Evolutionary conservation across 2,113 vertebrate genomes (phyloP), one percentile per base, ranked within the genome.

Genomic region (Gymnogyps californianus): DNA sequence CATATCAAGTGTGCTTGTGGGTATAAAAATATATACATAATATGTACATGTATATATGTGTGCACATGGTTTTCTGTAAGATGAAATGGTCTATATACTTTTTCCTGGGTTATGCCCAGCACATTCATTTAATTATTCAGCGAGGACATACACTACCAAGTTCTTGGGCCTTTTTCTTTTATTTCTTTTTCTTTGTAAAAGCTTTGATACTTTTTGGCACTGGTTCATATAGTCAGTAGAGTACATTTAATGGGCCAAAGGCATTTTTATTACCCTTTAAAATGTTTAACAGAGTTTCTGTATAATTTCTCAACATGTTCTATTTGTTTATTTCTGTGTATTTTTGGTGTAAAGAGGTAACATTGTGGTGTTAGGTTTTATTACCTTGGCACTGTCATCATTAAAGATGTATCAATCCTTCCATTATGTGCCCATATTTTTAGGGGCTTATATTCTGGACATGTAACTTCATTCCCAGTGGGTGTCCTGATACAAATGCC

Each of bases 241-340:
- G 90, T 79, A 87, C 40, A 71, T 95, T 98, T 98, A 97, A 96
- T 92, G 71, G 81, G 76, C 81, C 94, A 93, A 90, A 96, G 93
- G 94, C 89, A 97, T 96, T 98, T 98, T 98, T 98, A 98, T 97
- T 96, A 86, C 83, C 84, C 83, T 95, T 98, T 98, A 98, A 97
- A 98, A 98, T 74, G 83, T 96, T 98, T 97, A 97, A 97, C 89
- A 93, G 87, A 79, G 90, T 98, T 97, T 97, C 96, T 95, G 58
- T 94, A 91, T 98, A 92, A 96, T 98, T 98, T 98, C 93, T 97
- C 95, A 91, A 75, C 61, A 52, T 94, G 79, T 95, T 97, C 81
- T 98, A 78, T 98, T 98, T 98, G 92, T 98, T 98, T 98, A 97
- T 91, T 97, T 98, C 96, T 96, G 84, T 89, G 81, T 97, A 97